Evolutionary conservation across 2,113 vertebrate genomes (phyloP), one percentile per base, ranked within the genome.

Genomic region (Salminus brasiliensis): DNA sequence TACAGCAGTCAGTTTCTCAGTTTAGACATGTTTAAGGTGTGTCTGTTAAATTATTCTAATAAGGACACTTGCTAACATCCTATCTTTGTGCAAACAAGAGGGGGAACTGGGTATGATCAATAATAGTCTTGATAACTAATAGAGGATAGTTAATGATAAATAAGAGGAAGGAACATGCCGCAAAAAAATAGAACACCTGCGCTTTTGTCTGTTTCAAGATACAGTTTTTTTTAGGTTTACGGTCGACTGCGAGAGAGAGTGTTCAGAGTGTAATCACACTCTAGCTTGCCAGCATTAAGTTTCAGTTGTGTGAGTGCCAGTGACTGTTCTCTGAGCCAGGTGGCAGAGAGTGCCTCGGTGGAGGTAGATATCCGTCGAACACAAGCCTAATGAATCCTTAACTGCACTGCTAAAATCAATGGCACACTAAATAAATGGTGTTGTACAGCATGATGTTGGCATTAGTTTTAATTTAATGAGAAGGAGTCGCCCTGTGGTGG

Each of bases 331-430:
- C 43, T 32, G 53, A 78, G 71, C 65, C 72, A 84, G 57, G 75
- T 81, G 75, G 45, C 12, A 77, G 63, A 36, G 43, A 79, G 41
- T 29, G 68, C 67, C 68, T 79, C 29, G 7, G 77, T 72, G 70
- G 74, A 82, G 59, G 80, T 67, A 77, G 80, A 72, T 67, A 72
- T 81, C 78, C 63, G 45, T 71, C 43, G 79, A 83, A 84, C 65
- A 70, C 55, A 72, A 81, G 88, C 83, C 83, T 70, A 90, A 88
- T 85, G 87, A 81, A 82, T 73, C 55, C 87, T 87, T 86, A 85
- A 73, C 29, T 72, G 34, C 72, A 80, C 84, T 82, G 81, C 78
- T 77, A 67, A 86, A 90, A 90, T 91, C 88, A 85, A 88, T 89
- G 68, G 65, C 2, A 68, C 76, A 62, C 83, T 88, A 86, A 88